phyloP scores from a whole-genome alignment of 2,888 invertebrate genomes.

The Nasonovia ribisnigri region DNA sequence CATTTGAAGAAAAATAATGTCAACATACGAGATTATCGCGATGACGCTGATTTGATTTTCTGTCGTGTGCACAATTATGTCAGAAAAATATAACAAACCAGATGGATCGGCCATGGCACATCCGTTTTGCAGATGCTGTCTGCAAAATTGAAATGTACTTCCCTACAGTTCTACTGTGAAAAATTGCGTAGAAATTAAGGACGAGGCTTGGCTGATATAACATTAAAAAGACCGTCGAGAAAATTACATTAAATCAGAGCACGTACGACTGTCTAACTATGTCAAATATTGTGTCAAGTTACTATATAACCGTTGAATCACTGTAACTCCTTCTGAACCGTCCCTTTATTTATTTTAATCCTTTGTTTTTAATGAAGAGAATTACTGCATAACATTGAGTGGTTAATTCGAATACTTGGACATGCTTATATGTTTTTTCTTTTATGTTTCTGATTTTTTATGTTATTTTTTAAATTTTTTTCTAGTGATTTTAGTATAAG shows the following conservation, averaged over 20 bases:
- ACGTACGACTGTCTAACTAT: conserved; percentile 53
- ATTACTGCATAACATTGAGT: conserved; percentile 23
- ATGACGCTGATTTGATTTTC: conserved; percentile 51
- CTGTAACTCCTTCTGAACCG: neutral
- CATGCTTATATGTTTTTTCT: neutral
- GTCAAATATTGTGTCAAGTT: conserved; percentile 47
- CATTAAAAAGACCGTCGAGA: conserved; percentile 33
- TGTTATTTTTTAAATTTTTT: neutral
- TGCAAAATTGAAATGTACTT: conserved; percentile 45
- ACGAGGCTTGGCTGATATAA: neutral
- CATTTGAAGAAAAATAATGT: conserved; percentile 11
- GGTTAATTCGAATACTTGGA: neutral
- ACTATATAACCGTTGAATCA: neutral
- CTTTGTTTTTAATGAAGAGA: conserved; percentile 53
- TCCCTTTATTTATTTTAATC: conserved; percentile 14
- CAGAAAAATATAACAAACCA: conserved; percentile 1
- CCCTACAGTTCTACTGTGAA: neutral
- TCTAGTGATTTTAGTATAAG: neutral
- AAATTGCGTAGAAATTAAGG: neutral
- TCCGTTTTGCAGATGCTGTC: neutral
- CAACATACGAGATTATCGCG: neutral
- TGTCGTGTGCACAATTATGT: conserved; percentile 39
- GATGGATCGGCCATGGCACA: conserved; percentile 22
- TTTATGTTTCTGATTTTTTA: neutral
- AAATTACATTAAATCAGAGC: conserved; percentile 53